A percentile compares a stretch with the other conserved stretches of the same genome.
Conservation (phyloP, 2,888 invertebrate genomes). For the Nasonia oneida region DNA sequence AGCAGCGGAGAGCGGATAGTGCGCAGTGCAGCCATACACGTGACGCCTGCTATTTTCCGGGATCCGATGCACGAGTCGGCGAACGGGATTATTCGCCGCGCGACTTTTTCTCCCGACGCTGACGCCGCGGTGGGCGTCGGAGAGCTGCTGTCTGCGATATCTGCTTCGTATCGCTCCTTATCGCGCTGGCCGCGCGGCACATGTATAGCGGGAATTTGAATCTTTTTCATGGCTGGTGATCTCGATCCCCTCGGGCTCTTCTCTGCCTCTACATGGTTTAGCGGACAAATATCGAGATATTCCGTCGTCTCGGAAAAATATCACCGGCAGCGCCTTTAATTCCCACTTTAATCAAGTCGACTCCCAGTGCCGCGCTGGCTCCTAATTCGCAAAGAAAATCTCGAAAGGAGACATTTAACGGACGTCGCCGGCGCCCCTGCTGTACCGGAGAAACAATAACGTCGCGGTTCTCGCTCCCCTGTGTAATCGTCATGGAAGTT, state of each 20-base stretch:
- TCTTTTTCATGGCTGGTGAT: neutral
- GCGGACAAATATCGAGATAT: no score
- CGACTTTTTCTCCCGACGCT: neutral
- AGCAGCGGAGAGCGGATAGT: neutral
- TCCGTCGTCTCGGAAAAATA: neutral
- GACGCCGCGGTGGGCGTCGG: slow-evolving; percentile 2
- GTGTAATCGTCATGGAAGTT: slow-evolving; percentile 50
- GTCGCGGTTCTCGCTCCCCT: slow-evolving; percentile 7
- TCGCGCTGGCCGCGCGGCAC: neutral
- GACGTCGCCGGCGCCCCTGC: neutral
- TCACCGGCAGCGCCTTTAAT: neutral
- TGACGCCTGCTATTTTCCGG: slow-evolving; percentile 42
- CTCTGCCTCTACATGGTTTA: no score
- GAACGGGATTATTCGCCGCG: slow-evolving; percentile 30
- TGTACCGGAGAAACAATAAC: slow-evolving; percentile 48
- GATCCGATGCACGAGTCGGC: neutral
- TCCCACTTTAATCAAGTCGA: neutral
- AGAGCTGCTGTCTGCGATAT: slow-evolving; percentile 23
- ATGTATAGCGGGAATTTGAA: slow-evolving; percentile 44
- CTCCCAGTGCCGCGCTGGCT: neutral
- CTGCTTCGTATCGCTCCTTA: slow-evolving; percentile 37
- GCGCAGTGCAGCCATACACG: neutral
- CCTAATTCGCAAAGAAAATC: slow-evolving; percentile 31
- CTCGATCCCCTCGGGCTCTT: neutral
- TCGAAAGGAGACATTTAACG: slow-evolving; percentile 38